A percentile compares a stretch with the other conserved stretches of the same genome.
Conservation (phyloP, 2,113 vertebrate genomes). For the Macrotis lagotis region DNA sequence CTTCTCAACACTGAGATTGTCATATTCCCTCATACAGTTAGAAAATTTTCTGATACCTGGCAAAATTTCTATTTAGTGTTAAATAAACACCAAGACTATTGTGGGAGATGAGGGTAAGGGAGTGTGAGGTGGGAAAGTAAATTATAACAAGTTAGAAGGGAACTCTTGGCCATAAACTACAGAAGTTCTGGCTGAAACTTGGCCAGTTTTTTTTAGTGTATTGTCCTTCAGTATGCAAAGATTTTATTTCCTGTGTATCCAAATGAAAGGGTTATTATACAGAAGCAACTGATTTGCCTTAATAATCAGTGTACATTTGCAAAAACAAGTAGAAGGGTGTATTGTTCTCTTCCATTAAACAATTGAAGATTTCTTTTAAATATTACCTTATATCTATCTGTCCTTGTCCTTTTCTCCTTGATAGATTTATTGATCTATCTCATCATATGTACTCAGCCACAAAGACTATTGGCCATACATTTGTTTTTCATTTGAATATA, state of each 20-base stretch:
- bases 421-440: accelerated
- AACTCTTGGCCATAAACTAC: not conserved
- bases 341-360: not conserved
- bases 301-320: not conserved
- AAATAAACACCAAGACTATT: not conserved
- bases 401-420: not conserved
- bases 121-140: not conserved
- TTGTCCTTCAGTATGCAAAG: not conserved
- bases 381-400: not conserved
- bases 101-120: too few relatives aligned
- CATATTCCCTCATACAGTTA: not conserved
- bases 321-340: not conserved
- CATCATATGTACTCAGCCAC: too few relatives aligned
- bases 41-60: not conserved
- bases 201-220: not conserved
- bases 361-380: not conserved
- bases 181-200: not conserved
- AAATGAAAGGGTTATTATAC: accelerated
- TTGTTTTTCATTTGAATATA: not conserved
- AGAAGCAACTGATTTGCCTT: not conserved
- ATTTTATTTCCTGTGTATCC: not conserved
- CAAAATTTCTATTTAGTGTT: not conserved
- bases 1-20: not conserved
- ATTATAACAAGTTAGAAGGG: not conserved
- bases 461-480: not conserved